A percentile compares a stretch with the other conserved stretches of the same genome.
Evolutionary conservation across 2,888 invertebrate species (phyloP).

Genomic region (Synanthedon myopaeformis): DNA sequence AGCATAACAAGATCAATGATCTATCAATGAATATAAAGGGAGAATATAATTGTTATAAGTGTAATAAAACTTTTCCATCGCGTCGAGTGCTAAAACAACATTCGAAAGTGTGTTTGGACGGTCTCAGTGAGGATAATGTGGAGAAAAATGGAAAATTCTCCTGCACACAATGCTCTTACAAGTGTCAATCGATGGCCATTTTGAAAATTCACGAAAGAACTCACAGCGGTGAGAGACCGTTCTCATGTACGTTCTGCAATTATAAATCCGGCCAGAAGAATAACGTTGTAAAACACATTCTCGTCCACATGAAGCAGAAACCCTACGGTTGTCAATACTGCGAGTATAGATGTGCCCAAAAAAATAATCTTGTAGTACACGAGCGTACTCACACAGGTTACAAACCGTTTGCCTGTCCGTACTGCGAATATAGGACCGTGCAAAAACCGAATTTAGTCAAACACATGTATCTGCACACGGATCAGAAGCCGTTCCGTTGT

Average conservation of each 20-base stretch:
- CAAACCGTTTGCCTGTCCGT: conserved; percentile 62
- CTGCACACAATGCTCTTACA: conserved; percentile 53
- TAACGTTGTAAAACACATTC: conserved; percentile 62
- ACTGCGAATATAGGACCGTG: conserved; percentile 60
- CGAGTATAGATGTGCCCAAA: conserved; percentile 62
- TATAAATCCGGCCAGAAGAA: conserved; percentile 66
- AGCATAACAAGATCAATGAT: conserved; percentile 31
- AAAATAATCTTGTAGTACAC: conserved; percentile 62
- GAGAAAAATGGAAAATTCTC: conserved; percentile 52
- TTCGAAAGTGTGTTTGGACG: conserved; percentile 34
- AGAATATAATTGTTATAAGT: conserved; percentile 51
- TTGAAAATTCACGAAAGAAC: conserved; percentile 63
- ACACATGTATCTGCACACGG: conserved; percentile 65
- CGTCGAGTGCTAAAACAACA: conserved; percentile 53
- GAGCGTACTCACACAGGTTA: conserved; percentile 64
- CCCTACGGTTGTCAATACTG: conserved; percentile 62
- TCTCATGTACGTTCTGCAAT: conserved; percentile 57
- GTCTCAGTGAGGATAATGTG: conserved; percentile 12
- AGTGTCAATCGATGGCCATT: conserved; percentile 64
- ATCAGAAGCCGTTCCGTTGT: conserved; percentile 62
- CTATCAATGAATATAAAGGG: conserved; percentile 46
- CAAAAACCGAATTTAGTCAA: conserved; percentile 66
- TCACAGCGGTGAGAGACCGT: conserved; percentile 61
- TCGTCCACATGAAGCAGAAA: conserved; percentile 66
- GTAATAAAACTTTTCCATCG: conserved; percentile 45